Base-by-base conservation (phyloP, 2,113 vertebrate genomes). In the Bubo blakistoni region DNA sequence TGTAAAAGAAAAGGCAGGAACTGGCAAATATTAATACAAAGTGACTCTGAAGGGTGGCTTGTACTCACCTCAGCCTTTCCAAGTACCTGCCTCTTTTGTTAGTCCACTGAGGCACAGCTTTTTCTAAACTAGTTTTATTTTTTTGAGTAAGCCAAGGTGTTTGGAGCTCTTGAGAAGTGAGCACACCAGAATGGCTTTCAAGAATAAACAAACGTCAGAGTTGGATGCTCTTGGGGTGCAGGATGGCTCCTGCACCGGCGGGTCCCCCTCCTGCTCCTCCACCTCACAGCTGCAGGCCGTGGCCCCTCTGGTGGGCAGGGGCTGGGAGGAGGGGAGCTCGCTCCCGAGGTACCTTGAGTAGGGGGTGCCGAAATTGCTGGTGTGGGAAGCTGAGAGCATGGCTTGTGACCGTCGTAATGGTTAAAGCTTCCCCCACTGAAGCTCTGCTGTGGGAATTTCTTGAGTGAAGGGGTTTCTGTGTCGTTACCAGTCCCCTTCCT, bases 241-340 rank as follows among this genome's bases (percentile, higher is more conserved):
- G 84, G 47, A 6, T 0, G 1, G 40, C 20, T 47, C 22, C 73
- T 55, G 44, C 36, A 0, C 30, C 4, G 1, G 8, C 0, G 3
- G 42, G 26, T 49, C 11, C 49, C 34, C 22, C 21, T 49, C 36
- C 44, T 70, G 40, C 36, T 47, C 55, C 46, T 13, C 1, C 25
- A 14, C 51, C 61, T 52, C 29, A 2, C 0, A 0, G 71, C 9
- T 8, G 65, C 51, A 25, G 82, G 57, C 52, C 30, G 40, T 1
- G 15, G 54, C 69, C 47, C 42, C 65, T 67, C 8, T 7, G 6
- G 52, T 2, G 4, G 42, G 21, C 0, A 38, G 4, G 49, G 65
- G n/a, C 49, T 62, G 80, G 40, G 22, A 36, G 38, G 15, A 61
- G 18, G 26, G 61, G n/a, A 40, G 26, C 59, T 87, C 0, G 0